Evolutionary conservation across 2,888 invertebrate species (phyloP), one percentile per base, ranked within the genome.

Genomic region (Alitta virens): DNA sequence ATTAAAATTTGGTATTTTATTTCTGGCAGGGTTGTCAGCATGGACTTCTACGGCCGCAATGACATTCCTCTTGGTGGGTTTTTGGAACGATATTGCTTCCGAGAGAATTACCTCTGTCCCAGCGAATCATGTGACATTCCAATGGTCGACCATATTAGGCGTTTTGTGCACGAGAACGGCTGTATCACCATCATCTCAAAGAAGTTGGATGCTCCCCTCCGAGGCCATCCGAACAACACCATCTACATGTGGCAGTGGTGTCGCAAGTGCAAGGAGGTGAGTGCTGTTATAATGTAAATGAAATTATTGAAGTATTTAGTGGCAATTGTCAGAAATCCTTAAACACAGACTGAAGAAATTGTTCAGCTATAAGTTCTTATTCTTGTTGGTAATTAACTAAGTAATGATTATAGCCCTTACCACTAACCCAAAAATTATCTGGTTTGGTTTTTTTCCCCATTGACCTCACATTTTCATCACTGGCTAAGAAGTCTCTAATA

Each of bases 11-110:
- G n/a, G n/a, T n/a, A n/a, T n/a, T n/a, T n/a, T n/a, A 33, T 64
- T 65, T 56, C 67, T 76, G 78, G 25, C 71, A 90, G 90, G 89
- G 88, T 92, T 59, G 90, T 93, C 0, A 88, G 88, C 60, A 98
- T 99, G 94, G 91, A 93, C 76, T 91, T 95, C 84, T 99, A 99
- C 82, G 94, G 94, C 0, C 87, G 89, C 24, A 92, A 95, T 78
- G 99, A 99, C 82, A 94, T 98, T 72, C 91, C 96, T 1, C 84
- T 99, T 51, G 98, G 97, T 40, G 90, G 90, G 67, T 99, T 98
- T 78, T 85, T 99, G 51, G 92, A 95, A 78, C 87, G 91, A 63
- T 96, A 95, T 79, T 97, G 96, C 81, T 92, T 96, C 80, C 89
- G 91, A 63, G 85, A 88, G 7, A 87, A 90, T 1, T 94, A 93